phyloP scores from a whole-genome alignment of 2,113 vertebrate species.

The Antechinus stuartii region DNA sequence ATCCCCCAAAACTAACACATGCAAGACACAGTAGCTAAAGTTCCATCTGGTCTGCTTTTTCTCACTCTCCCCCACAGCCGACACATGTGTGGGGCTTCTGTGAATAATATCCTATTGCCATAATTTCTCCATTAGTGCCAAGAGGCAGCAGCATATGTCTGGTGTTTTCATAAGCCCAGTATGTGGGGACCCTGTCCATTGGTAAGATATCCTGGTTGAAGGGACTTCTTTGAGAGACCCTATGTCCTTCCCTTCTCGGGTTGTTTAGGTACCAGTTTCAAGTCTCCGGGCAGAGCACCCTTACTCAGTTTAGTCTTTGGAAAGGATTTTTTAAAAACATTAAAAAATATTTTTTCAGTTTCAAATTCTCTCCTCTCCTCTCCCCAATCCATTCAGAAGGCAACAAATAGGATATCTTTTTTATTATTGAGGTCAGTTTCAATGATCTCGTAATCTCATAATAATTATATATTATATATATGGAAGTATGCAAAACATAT shows the following conservation, averaged over 20 bases:
- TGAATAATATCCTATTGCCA: slow-evolving; percentile 61
- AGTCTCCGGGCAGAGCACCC: not conserved
- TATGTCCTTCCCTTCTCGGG: not conserved
- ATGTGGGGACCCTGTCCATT: slow-evolving; percentile 12
- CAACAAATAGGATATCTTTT: not conserved
- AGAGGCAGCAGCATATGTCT: slow-evolving; percentile 56
- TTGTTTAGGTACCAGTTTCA: not conserved
- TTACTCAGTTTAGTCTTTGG: not conserved
- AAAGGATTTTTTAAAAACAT: not conserved
- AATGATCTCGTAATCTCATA: no score
- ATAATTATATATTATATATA: no score
- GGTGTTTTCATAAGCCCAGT: slow-evolving; percentile 3
- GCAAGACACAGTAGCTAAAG: slow-evolving; percentile 19
- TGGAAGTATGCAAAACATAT: not conserved
- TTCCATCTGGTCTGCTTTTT: slow-evolving; percentile 24
- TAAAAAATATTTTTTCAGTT: not conserved
- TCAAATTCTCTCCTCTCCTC: not conserved
- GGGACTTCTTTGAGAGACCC: not conserved
- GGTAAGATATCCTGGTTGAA: not conserved
- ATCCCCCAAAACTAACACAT: slow-evolving; percentile 6
- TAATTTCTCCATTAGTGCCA: slow-evolving; percentile 32
- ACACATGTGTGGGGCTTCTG: slow-evolving; percentile 49
- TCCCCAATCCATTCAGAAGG: not conserved
- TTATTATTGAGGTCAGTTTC: no score
- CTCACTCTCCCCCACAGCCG: slow-evolving; percentile 27